phyloP scores from a whole-genome alignment of 2,113 vertebrate species.

The Grammomys dolichurus region DNA sequence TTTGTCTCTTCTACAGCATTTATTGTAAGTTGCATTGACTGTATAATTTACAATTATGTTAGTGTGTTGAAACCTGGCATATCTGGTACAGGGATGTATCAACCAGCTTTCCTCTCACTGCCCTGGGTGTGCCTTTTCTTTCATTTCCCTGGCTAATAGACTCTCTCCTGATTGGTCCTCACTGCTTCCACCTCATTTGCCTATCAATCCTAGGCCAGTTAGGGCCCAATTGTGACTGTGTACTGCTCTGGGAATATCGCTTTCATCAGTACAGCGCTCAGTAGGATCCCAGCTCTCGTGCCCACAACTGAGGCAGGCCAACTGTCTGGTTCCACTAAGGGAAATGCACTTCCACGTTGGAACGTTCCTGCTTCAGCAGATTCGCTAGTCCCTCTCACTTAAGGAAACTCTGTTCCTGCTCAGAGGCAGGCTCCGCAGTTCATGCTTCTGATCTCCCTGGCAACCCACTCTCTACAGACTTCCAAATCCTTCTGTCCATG shows the following conservation, averaged over 20 bases:
- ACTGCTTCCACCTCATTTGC: background rate
- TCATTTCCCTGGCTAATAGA: background rate
- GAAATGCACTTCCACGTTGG: background rate
- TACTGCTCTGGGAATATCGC: background rate
- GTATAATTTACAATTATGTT: no score
- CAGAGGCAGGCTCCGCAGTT: background rate
- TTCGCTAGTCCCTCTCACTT: background rate
- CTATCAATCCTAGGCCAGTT: background rate
- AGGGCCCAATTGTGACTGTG: background rate
- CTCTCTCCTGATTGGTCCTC: background rate
- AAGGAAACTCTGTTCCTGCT: background rate
- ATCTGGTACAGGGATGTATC: no score
- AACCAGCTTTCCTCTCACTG: no score
- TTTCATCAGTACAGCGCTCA: background rate
- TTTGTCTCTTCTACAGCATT: no score
- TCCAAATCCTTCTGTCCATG: background rate
- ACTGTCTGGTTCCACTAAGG: background rate
- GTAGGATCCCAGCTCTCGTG: background rate
- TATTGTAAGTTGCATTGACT: no score
- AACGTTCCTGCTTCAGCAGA: no score
- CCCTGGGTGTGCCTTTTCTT: background rate
- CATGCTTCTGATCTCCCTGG: background rate
- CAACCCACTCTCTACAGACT: background rate
- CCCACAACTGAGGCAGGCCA: background rate
- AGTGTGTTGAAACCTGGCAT: no score